Base-by-base conservation (phyloP, 2,113 vertebrate genomes). In the Scomber scombrus region DNA sequence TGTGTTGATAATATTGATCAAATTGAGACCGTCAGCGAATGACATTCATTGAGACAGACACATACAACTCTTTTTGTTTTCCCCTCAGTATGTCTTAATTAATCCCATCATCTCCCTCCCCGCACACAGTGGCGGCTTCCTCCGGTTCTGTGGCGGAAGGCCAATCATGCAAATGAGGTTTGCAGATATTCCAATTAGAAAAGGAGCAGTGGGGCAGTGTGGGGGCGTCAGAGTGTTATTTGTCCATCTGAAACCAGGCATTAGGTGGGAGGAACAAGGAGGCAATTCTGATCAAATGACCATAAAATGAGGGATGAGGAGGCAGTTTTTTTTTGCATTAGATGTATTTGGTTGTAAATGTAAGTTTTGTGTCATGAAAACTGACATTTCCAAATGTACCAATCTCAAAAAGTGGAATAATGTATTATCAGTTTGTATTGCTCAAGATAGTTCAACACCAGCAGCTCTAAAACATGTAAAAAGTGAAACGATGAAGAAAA, bases 161-260 rank as follows among this genome's bases (percentile, higher is more conserved):
- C 45, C 71, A 82, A 34, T 76, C 67, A 65, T 82, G 75, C 46
- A 76, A 82, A 88, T 19, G 14, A 68, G 62, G 49, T 50, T 67
- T 46, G 62, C 54, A 78, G 3, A 58, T 81, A 47, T 78, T 81
- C 23, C 49, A 58, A 55, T 68, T 63, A 54, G 61, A 78, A 56
- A 69, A 64, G 13, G 21, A 66, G 12, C 55, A 71, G 13, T 62
- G 65, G 45, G 64, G 31, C 54, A 34, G 31, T 18, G 54, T 75
- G 60, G 72, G 70, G 72, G 70, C 18, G 16, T 56, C 60, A 11
- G 4, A 63, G 51, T 78, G 19, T 75, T 66, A 9, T 40, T 40
- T 66, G 64, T 58, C 18, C 50, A 50, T 61, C 51, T 68, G 61
- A 49, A 79, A 51, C 0, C 46, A 49, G 46, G 55, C 56, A 78